Evolutionary conservation across 2,797 vertebrate genomes (phyloP).

Genomic region (Aselliscus stoliczkanus): DNA sequence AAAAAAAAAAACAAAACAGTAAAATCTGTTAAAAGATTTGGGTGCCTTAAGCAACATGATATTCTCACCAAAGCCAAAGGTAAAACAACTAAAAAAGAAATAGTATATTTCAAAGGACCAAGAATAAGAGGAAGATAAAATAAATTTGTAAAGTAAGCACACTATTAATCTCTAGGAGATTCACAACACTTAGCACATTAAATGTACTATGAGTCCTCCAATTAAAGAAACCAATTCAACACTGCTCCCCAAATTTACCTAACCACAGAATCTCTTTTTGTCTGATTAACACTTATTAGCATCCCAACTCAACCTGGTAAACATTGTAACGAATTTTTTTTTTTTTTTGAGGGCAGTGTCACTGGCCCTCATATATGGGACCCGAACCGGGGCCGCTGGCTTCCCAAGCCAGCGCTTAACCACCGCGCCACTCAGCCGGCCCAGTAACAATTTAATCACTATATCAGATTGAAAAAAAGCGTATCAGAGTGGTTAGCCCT

Average conservation of each 20-base stretch:
- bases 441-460: too few species aligned
- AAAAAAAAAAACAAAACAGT: neutral
- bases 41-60: neutral
- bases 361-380: too few species aligned
- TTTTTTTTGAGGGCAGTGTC: too few species aligned
- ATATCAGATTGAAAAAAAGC: too few species aligned
- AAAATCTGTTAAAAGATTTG: constrained; percentile 13
- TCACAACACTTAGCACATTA: neutral
- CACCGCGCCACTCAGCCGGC: too few species aligned
- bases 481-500: neutral
- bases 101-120: neutral
- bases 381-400: too few species aligned
- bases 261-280: constrained; percentile 27
- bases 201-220: neutral
- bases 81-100: neutral
- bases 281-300: neutral
- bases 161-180: neutral
- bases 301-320: neutral
- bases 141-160: neutral
- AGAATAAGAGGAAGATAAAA: neutral
- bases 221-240: neutral
- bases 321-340: neutral
- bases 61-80: neutral
- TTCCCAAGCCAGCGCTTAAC: too few species aligned
- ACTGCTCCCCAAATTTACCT: neutral